Evolutionary conservation across 2,888 invertebrate species (phyloP).

Genomic region (Zhuqinia jingwanae): DNA sequence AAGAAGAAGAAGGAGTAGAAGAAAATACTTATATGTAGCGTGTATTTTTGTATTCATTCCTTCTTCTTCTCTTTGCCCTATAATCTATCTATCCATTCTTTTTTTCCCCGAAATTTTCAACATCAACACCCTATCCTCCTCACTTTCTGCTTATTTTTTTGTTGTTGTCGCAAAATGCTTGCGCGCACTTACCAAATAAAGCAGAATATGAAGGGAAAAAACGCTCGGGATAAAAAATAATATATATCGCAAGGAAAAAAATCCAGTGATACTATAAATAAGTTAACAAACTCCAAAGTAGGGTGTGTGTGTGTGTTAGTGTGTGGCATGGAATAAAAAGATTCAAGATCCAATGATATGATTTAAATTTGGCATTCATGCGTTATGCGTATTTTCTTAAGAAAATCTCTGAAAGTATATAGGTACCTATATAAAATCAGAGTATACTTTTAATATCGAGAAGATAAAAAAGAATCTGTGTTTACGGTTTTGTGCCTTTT

Average conservation of each 20-base stretch:
- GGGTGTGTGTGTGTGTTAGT: neutral
- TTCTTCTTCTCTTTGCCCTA: conserved; percentile 10
- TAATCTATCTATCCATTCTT: neutral
- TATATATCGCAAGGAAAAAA: neutral
- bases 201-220: neutral
- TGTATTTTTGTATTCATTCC: conserved; percentile 25
- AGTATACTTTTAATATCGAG: neutral
- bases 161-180: neutral
- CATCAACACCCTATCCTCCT: conserved; percentile 13
- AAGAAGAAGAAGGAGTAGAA: neutral
- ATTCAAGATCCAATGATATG: neutral
- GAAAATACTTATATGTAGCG: neutral
- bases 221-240: neutral
- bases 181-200: neutral
- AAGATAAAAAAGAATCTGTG: neutral
- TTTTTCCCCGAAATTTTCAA: neutral
- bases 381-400: conserved; percentile 3
- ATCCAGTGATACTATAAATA: neutral
- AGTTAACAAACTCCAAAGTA: neutral
- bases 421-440: too few species aligned
- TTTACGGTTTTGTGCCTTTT: conserved; percentile 34
- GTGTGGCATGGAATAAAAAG: neutral
- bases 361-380: conserved; percentile 20
- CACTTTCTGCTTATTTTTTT: conserved; percentile 15
- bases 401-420: neutral